Conservation (phyloP, 2,888 invertebrate species). For the Vandiemenella viatica region DNA sequence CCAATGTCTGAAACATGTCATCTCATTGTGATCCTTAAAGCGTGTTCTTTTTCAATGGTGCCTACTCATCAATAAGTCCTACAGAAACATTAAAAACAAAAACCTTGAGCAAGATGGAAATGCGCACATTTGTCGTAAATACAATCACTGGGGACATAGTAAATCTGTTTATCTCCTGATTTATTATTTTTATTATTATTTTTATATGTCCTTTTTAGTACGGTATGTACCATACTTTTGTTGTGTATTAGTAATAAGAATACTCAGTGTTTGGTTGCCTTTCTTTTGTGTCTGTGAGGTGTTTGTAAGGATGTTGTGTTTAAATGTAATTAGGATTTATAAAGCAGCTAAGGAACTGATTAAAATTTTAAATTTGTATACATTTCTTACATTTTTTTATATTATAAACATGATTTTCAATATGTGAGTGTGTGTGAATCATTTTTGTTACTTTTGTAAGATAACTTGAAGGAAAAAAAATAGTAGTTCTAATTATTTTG, state of each 20-base stretch:
- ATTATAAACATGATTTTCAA: no score
- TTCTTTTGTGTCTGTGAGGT: background rate
- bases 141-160: constrained; percentile 10
- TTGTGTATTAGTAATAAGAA: no score
- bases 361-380: no score
- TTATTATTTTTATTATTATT: background rate
- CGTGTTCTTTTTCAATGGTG: constrained; percentile 13
- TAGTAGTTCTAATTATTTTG: background rate
- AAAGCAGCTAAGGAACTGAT: no score
- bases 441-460: background rate
- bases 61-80: constrained; percentile 10
- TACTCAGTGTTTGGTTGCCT: no score
- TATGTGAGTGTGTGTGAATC: background rate
- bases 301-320: background rate
- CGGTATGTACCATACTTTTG: background rate
- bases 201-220: background rate
- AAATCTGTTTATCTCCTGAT: background rate
- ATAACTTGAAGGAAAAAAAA: background rate
- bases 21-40: constrained; percentile 5
- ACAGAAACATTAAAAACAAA: background rate
- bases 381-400: no score
- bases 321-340: no score
- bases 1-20: background rate
- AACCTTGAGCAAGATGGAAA: constrained; percentile 2
- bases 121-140: constrained; percentile 10